phyloP scores from a whole-genome alignment of 2,113 vertebrate genomes.

The Acrocephalus kingi region DNA sequence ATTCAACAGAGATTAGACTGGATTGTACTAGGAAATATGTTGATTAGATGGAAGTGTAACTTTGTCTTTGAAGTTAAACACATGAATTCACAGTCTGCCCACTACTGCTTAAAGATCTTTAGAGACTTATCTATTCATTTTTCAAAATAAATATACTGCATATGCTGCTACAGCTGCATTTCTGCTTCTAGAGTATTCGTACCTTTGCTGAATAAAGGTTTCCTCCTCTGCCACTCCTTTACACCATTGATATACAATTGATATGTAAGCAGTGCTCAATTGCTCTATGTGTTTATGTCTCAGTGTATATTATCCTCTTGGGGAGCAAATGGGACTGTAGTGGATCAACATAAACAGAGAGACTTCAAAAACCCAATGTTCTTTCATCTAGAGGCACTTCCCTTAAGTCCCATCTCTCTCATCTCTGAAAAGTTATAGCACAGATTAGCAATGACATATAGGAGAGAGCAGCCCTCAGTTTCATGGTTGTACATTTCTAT shows the following conservation, averaged over 20 bases:
- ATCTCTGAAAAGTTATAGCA: not conserved
- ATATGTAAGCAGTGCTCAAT: not conserved
- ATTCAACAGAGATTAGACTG: not conserved
- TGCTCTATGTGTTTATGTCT: not conserved
- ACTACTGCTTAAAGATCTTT: not conserved
- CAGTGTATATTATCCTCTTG: not conserved
- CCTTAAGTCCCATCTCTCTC: fast-evolving
- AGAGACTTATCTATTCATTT: not conserved
- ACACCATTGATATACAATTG: not conserved
- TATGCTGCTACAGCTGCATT: not conserved
- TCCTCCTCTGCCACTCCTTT: not conserved
- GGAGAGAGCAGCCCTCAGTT: not conserved
- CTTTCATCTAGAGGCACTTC: not conserved
- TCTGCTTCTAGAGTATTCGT: not conserved
- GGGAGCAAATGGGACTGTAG: not conserved
- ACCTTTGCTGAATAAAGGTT: not conserved
- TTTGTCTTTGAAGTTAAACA: not conserved
- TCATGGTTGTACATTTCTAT: not conserved
- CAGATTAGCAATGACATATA: not conserved
- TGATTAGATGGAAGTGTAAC: not conserved
- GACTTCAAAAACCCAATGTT: not conserved
- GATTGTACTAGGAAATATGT: not conserved
- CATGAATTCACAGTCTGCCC: not conserved
- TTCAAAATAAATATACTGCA: not conserved
- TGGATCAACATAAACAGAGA: not conserved